Base-by-base conservation (phyloP, 2,113 vertebrate genomes). In the Fregata magnificens region DNA sequence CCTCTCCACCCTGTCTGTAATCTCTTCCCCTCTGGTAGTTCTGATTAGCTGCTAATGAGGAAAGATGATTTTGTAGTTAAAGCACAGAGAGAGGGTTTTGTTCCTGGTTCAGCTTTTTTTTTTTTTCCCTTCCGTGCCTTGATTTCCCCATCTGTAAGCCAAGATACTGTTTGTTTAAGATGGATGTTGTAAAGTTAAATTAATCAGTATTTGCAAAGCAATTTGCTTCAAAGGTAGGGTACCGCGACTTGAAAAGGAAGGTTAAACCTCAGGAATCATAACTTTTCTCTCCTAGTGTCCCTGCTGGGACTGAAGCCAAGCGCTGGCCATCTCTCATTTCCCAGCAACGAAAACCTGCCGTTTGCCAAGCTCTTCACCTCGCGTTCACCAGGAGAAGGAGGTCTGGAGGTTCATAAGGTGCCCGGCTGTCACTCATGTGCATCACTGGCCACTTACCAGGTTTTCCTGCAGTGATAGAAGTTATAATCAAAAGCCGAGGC, bases 1-100 rank as follows among this genome's bases (percentile, higher is more conserved):
- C 44, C 76, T 88, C 90, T 91, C 90, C 40, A 3, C 90, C 96
- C 94, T 74, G 77, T 26, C 86, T 92, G 74, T 86, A 90, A 93
- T 95, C 92, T 92, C 94, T 96, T 84, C 88, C 80, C 86, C 94
- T 97, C 88, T 84, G 77, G 72, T 95, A 81, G 67, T 83, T 97
- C 92, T 95, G 86, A 92, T 96, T 90, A 96, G 86, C 80, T 86
- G 88, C 90, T 97, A 92, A 95, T 58, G 88, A 93, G 92, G 92
- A 95, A 73, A 96, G 90, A 92, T 95, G 88, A 73, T 80, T 94
- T 86, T 88, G 86, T 44, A 86, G 88, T 95, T 97, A 96, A 93
- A 95, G 80, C 80, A 56, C 59, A 73, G 59, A 56, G 86, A 83
- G 53, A 73, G 12, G 44, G 55, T n/a, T 79, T 92, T 81, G 21